Evolutionary conservation across 2,113 vertebrate genomes (phyloP).

Genomic region (Microtus pennsylvanicus): DNA sequence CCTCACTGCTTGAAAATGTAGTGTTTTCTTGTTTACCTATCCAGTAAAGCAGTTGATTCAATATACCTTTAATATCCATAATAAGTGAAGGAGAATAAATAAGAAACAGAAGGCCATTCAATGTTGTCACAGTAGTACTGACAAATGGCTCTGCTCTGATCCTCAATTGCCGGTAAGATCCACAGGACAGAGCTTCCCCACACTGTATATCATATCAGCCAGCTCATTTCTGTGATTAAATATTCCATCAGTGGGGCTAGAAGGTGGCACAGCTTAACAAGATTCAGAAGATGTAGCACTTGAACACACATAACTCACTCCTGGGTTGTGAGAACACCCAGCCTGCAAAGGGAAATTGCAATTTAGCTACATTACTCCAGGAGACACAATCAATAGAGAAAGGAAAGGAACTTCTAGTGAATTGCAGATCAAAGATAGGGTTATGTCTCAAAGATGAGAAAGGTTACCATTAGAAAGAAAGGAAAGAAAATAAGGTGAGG

Average conservation of each 20-base stretch:
- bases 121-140: conserved; percentile 87
- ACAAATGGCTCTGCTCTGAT: conserved; percentile 86
- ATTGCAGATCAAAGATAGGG: conserved; percentile 86
- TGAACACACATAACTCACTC: conserved; percentile 91
- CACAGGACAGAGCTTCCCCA: conserved; percentile 82
- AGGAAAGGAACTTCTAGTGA: conserved; percentile 83
- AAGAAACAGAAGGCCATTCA: conserved; percentile 86
- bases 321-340: conserved; percentile 82
- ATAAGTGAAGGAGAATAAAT: conserved; percentile 84
- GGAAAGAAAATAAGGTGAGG: conserved; percentile 66
- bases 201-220: conserved; percentile 90
- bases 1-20: conserved; percentile 55
- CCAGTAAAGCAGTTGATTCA: conserved; percentile 87
- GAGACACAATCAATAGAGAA: conserved; percentile 86
- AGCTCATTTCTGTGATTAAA: conserved; percentile 93
- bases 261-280: conserved; percentile 90
- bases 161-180: conserved; percentile 86
- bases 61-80: conserved; percentile 90
- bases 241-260: conserved; percentile 90
- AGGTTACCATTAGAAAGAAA: conserved; percentile 84
- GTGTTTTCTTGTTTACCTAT: conserved; percentile 81
- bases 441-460: conserved; percentile 83
- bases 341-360: conserved; percentile 89
- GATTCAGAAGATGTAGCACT: conserved; percentile 90
- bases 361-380: conserved; percentile 88